Base-by-base conservation (phyloP, 2,888 invertebrate genomes). In the Blera fallax region DNA sequence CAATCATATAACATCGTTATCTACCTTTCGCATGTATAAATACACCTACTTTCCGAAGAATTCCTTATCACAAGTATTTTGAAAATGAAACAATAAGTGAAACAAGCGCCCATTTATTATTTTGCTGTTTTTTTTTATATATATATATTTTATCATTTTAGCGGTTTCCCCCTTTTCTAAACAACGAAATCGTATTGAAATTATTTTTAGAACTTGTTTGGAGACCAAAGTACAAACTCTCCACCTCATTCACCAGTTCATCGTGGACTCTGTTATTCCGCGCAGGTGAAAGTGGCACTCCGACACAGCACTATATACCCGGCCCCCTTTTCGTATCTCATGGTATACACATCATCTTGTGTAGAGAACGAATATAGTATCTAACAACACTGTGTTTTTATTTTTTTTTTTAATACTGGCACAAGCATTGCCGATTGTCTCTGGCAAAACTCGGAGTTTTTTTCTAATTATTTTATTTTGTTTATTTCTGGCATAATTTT, bases 201-300 rank as follows among this genome's bases (percentile, higher is more conserved):
- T 45, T 54, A 64, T 64, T 74, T 64, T 74, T 56, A 77, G 67
- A 56, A 14, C 45, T 21, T 16, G 1, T 6, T 58, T 58, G 67
- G 48, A 67, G 58, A 67, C 29, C 21, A 70, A 52, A 62, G 45
- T 14, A 48, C 4, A 48, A 70, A 79, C 14, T 64, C 64, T 79
- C 32, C 70, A 70, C 1, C 27, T 18, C 27, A 52, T 70, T 54
- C 24, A 56, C 11, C 40, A 54, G 69, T 78, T 78, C 34, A 24
- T 54, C 18, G 50, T 50, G 34, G 6, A 32, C 18, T 24, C 24
- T 24, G n/a, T n/a, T 43, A 18, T 4, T 8, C 40, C 52, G 78
- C 54, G 45, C 78, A 79, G 78, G 70, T 70, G 64, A 72, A 79
- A 64, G 70, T 72, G 54, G 48, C 56, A 56, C 16, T 34, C 11